Conservation (phyloP, 2,797 vertebrate genomes). For the Gymnoscopelus braueri region DNA sequence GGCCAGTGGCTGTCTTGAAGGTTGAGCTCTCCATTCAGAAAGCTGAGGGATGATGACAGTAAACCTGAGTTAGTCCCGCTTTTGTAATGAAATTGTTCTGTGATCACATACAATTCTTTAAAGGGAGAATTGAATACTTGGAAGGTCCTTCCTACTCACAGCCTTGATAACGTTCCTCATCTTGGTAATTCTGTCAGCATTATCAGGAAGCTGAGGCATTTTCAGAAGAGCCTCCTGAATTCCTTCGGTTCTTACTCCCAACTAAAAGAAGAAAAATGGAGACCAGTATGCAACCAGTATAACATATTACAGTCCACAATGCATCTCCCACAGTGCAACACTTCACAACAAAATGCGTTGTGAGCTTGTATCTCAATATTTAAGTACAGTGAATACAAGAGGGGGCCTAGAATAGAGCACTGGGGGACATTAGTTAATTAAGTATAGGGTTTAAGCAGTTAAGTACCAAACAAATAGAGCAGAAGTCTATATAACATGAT, state of each 20-base stretch:
- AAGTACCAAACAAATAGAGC: too few species aligned
- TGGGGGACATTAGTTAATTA: too few species aligned
- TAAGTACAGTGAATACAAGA: too few species aligned
- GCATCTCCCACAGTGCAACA: too few species aligned
- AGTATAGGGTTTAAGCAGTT: too few species aligned
- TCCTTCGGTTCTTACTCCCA: constrained; percentile 81
- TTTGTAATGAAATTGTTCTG: background rate
- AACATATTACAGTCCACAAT: too few species aligned
- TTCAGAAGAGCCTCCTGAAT: constrained; percentile 81
- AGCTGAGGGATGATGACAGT: constrained; percentile 68
- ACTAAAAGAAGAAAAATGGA: constrained; percentile 60
- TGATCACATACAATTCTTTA: background rate
- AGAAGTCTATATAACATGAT: too few species aligned
- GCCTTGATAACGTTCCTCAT: constrained; percentile 79
- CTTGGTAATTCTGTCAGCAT: constrained; percentile 66
- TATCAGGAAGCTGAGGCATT: constrained; percentile 39
- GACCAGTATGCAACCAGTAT: too few species aligned
- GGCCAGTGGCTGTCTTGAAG: constrained; percentile 73
- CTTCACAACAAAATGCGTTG: too few species aligned
- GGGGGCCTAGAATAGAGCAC: too few species aligned
- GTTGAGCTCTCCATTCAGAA: constrained; percentile 81
- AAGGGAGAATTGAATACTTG: background rate
- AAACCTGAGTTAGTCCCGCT: background rate
- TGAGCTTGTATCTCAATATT: too few species aligned
- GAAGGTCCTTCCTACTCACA: constrained; percentile 63